Base-by-base conservation (phyloP, 2,888 invertebrate genomes). In the Protophormia terraenovae region DNA sequence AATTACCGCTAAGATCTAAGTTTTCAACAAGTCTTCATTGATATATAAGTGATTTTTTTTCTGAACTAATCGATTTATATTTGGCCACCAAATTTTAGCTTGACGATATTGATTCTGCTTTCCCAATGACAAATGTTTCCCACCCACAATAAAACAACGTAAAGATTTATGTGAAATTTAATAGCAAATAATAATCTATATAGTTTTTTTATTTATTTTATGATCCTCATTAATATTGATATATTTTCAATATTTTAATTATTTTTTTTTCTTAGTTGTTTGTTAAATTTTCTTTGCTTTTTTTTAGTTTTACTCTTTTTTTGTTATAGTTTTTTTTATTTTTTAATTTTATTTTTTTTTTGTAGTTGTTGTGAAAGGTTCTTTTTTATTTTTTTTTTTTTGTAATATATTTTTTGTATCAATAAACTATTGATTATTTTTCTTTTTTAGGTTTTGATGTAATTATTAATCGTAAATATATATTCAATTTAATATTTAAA, bases 161-260 rank as follows among this genome's bases (percentile, higher is more conserved):
- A 3, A 45, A n/a, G 35, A 69, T 88, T 87, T 88, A 86, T 89
- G 89, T 89, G 88, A 89, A 90, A 88, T 90, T 72, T 88, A 88
- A 88, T 89, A 90, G 90, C 90, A 90, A 91, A 89, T 90, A 89
- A 87, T 90, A 87, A 87, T 89, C 88, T 89, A 88, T 84, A 83
- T 87, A 85, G 87, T 86, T 88, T 84, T 87, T 87, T 86, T 77
- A 78, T 86, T 76, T 83, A 81, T 79, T 88, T 82, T 88, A 82
- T 86, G 87, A 87, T 87, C 76, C 73, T 88, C 85, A 85, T 87
- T 71, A 75, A 73, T 80, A 81, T 77, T 82, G 72, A 77, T 84
- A 41, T 79, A 80, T 87, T 88, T 86, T 84, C 77, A 78, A 82
- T 77, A 73, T 35, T 77, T 32, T 29, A 45, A 55, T 77, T 76